Evolutionary conservation across 2,888 invertebrate species (phyloP).

Genomic region (Nymphalis c-album): DNA sequence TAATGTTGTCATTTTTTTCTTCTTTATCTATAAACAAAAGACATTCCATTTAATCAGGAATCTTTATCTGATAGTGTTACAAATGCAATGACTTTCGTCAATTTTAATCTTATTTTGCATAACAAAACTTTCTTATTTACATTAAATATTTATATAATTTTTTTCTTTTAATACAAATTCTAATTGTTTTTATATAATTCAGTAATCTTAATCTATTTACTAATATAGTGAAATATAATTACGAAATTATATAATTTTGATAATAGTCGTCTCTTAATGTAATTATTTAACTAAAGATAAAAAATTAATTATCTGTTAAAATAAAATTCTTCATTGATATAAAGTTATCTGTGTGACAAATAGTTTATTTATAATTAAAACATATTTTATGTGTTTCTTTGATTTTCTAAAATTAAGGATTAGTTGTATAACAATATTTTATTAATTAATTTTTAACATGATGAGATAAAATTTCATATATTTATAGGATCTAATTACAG

Average conservation of each 20-base stretch:
- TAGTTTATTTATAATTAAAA: background rate
- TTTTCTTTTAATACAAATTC: background rate
- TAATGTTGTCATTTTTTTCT: slow-evolving; percentile 18
- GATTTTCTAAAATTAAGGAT: too few species aligned
- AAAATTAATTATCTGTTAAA: background rate
- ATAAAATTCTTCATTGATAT: background rate
- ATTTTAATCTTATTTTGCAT: slow-evolving; percentile 25
- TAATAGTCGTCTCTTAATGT: slow-evolving; percentile 3
- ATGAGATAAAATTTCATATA: too few species aligned
- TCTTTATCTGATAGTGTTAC: slow-evolving; percentile 36
- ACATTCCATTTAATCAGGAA: slow-evolving; percentile 30
- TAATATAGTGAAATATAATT: background rate
- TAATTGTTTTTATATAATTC: too few species aligned
- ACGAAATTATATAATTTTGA: slow-evolving; percentile 22
- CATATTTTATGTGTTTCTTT: too few species aligned
- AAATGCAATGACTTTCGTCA: slow-evolving; percentile 21
- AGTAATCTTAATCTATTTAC: background rate
- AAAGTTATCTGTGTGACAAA: background rate
- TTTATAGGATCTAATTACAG: too few species aligned
- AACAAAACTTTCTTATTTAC: slow-evolving; percentile 19
- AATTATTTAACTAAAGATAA: slow-evolving; percentile 5
- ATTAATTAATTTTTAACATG: too few species aligned
- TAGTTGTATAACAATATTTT: too few species aligned
- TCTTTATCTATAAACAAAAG: slow-evolving; percentile 34
- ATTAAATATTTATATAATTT: background rate